These are phyloP conservation scores for Philereme vetulata DNA, from an alignment of 2,888 invertebrate species.

Conservation along the genomic window DNA sequence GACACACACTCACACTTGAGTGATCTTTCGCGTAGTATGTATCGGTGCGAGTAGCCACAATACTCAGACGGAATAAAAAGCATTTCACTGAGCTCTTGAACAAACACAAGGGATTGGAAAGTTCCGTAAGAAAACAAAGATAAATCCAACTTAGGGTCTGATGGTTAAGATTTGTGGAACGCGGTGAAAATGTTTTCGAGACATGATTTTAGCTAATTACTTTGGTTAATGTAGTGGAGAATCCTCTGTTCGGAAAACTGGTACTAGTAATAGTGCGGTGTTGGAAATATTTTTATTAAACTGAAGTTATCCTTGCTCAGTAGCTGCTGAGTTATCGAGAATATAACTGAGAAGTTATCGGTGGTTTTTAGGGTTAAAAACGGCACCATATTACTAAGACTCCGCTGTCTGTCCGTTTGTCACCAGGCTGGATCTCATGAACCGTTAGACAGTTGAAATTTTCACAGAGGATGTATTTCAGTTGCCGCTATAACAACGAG, in stretches of 20 bases:
- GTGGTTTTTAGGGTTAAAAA: too few relatives aligned
- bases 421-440: too few relatives aligned
- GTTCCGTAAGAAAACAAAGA: conserved; percentile 74
- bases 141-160: conserved; percentile 73
- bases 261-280: background rate
- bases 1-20: conserved; percentile 3
- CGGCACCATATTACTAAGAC: too few relatives aligned
- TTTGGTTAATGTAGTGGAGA: conserved; percentile 47
- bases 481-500: too few relatives aligned
- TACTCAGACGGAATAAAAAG: conserved; percentile 49
- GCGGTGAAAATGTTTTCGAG: conserved; percentile 38
- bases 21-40: conserved; percentile 2
- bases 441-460: too few relatives aligned
- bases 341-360: too few relatives aligned
- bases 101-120: conserved; percentile 75
- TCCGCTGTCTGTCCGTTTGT: too few relatives aligned
- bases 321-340: too few relatives aligned
- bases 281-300: too few relatives aligned
- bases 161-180: conserved; percentile 58
- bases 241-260: conserved; percentile 7
- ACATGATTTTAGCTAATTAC: conserved; percentile 63
- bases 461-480: too few relatives aligned
- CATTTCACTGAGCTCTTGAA: conserved; percentile 63
- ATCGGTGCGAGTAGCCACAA: conserved; percentile 38
- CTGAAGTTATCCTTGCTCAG: too few relatives aligned